These are phyloP conservation scores for Drosophila parthenogenetica DNA, from an alignment of 2,888 invertebrate species.

Conservation along the genomic window DNA sequence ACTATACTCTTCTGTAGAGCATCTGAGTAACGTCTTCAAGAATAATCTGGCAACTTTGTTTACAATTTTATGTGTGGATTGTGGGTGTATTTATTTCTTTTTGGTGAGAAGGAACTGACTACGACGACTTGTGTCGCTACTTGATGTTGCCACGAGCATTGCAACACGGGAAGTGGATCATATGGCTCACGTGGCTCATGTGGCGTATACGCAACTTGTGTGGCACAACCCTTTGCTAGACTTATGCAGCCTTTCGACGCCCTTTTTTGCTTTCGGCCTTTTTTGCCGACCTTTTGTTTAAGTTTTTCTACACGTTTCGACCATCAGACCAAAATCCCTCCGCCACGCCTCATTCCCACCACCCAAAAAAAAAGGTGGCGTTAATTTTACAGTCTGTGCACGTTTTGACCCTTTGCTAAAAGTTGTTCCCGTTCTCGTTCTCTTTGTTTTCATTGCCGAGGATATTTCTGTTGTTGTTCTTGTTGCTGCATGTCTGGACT, in stretches of 20 bases:
- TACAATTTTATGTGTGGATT: constrained; percentile 37
- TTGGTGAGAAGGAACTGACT: constrained; percentile 42
- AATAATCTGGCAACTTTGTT: constrained; percentile 20
- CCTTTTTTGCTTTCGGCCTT: constrained; percentile 14
- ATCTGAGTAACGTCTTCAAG: not conserved
- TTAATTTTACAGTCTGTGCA: constrained; percentile 78
- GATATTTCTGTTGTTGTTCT: constrained; percentile 14
- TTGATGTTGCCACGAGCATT: constrained; percentile 16
- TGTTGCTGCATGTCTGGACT: constrained; percentile 20
- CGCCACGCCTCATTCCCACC: too few relatives aligned
- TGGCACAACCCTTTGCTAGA: constrained; percentile 42
- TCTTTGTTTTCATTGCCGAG: constrained; percentile 10
- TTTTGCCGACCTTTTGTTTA: constrained; percentile 55
- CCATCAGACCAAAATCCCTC: constrained; percentile 38
- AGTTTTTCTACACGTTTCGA: constrained; percentile 61
- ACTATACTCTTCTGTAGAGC: constrained; percentile 7
- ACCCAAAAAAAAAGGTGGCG: constrained; percentile 58
- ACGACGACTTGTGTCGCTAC: constrained; percentile 2
- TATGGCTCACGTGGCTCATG: constrained; percentile 33
- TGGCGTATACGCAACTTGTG: constrained; percentile 55
- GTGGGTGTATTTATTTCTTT: constrained; percentile 47
- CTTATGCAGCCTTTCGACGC: constrained; percentile 36
- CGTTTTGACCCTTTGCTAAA: constrained; percentile 69
- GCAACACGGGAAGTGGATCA: constrained; percentile 33
- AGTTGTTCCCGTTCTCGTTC: constrained; percentile 48